Evolutionary conservation across 2,888 invertebrate genomes (phyloP).

Genomic region (Drosophila pegasa): DNA sequence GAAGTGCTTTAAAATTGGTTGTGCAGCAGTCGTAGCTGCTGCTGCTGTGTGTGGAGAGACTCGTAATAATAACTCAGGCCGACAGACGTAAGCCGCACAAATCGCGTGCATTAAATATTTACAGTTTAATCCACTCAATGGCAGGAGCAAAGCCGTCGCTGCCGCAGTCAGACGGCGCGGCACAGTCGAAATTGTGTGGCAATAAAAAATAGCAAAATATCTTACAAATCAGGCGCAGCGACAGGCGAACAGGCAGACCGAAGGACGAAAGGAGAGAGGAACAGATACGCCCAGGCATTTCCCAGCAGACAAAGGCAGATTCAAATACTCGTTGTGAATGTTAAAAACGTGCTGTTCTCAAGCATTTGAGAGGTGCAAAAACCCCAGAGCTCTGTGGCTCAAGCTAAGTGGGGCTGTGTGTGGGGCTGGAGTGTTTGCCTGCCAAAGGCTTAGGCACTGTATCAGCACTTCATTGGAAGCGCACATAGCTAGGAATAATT

Average conservation of each 20-base stretch:
- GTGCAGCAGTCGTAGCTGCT: not conserved
- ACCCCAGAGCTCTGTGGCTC: slow-evolving; percentile 17
- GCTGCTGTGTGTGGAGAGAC: not conserved
- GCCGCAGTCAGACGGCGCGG: slow-evolving; percentile 45
- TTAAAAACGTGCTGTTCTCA: slow-evolving; percentile 62
- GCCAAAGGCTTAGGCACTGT: slow-evolving; percentile 56
- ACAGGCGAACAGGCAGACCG: slow-evolving; percentile 29
- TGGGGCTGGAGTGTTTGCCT: slow-evolving; percentile 1
- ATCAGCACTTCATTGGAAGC: slow-evolving; percentile 63
- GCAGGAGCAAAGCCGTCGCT: slow-evolving; percentile 60
- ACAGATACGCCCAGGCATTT: slow-evolving; percentile 47
- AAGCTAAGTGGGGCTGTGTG: not conserved
- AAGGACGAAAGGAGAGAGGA: slow-evolving; percentile 4
- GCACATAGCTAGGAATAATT: slow-evolving; percentile 55
- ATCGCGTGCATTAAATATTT: slow-evolving; percentile 76
- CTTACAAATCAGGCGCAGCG: slow-evolving; percentile 72
- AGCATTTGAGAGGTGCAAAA: slow-evolving; percentile 39
- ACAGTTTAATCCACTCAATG: slow-evolving; percentile 80
- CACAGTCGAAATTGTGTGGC: slow-evolving; percentile 58
- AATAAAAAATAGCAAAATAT: slow-evolving; percentile 79
- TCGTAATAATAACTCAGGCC: slow-evolving; percentile 67
- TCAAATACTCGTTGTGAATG: slow-evolving; percentile 65
- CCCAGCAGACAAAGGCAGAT: slow-evolving; percentile 60
- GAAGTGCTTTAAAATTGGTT: slow-evolving; percentile 19
- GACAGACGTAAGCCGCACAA: slow-evolving; percentile 65